These are phyloP conservation scores for Andrena flavipes DNA, from an alignment of 2,888 invertebrate genomes.

Conservation along the genomic window DNA sequence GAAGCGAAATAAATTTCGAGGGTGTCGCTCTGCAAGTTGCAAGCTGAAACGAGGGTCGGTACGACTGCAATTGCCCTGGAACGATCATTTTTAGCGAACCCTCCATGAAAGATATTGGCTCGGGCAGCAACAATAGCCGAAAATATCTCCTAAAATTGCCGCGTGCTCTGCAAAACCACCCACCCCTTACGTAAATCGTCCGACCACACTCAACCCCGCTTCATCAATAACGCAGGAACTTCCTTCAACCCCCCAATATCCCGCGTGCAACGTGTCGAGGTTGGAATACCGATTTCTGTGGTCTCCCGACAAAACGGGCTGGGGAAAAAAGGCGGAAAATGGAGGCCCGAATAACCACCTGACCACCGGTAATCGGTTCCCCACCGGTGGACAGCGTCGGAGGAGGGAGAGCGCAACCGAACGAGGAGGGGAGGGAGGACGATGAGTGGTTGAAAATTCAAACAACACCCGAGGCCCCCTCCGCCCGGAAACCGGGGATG, in stretches of 20 bases:
- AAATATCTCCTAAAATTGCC: background rate
- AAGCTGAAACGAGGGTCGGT: background rate
- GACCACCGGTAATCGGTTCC: background rate
- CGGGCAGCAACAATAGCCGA: background rate
- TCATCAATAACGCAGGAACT: constrained; percentile 2
- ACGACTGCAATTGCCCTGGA: background rate
- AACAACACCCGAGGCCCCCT: constrained; percentile 23
- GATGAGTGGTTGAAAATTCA: constrained; percentile 30
- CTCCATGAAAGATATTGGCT: background rate
- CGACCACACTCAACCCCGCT: background rate
- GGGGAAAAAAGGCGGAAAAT: background rate
- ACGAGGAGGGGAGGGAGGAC: too few relatives aligned
- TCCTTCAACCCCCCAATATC: background rate
- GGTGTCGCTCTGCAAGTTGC: background rate
- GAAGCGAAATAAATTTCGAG: background rate
- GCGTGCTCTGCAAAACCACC: background rate
- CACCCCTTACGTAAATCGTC: constrained; percentile 6
- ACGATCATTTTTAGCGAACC: background rate
- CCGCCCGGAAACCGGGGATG: background rate
- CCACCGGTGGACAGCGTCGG: background rate
- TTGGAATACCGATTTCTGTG: constrained; percentile 18
- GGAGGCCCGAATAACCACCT: background rate
- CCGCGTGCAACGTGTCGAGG: background rate
- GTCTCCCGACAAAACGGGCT: background rate
- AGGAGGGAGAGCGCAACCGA: background rate